Percentiles rank a stretch among this genome's conserved stretches.
phyloP scores from a whole-genome alignment of 1,140 invertebrate genomes.

The Lepidurus apus region DNA sequence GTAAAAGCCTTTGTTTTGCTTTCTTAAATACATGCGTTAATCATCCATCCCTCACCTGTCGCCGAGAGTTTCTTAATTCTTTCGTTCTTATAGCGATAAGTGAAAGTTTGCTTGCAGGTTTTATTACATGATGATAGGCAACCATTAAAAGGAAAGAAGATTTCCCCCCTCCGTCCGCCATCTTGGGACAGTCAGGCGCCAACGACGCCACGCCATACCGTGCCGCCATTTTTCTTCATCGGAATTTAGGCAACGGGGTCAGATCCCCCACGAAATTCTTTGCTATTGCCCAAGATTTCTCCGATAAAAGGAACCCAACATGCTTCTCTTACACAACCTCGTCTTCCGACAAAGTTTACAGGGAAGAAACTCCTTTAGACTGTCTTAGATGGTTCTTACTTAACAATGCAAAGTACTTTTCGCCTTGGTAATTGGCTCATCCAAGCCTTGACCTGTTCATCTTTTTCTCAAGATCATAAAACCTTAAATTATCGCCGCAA shows the following conservation, averaged over 20 bases:
- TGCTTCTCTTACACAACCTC: no score
- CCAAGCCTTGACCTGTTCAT: no score
- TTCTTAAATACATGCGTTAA: not conserved
- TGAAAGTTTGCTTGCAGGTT: not conserved
- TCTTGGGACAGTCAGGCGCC: not conserved
- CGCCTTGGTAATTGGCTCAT: no score
- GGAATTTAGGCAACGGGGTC: slow-evolving; percentile 6
- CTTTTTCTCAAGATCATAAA: no score
- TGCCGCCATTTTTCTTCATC: not conserved
- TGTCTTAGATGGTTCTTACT: no score
- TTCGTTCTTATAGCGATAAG: not conserved
- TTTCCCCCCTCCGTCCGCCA: not conserved
- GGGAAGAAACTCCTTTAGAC: no score
- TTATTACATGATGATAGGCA: not conserved
- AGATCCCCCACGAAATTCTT: not conserved
- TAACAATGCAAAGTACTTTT: no score
- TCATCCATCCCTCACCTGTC: not conserved
- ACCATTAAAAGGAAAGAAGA: not conserved
- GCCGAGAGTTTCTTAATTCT: not conserved
- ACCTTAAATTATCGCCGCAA: no score
- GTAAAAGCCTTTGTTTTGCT: not conserved
- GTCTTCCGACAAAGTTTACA: no score
- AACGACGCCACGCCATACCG: not conserved
- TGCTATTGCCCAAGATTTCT: slow-evolving; percentile 2
- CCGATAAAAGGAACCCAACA: not conserved